Evolutionary conservation across 1,140 invertebrate genomes (phyloP), one percentile per base, ranked within the genome.

Genomic region (Heliothis virescens): DNA sequence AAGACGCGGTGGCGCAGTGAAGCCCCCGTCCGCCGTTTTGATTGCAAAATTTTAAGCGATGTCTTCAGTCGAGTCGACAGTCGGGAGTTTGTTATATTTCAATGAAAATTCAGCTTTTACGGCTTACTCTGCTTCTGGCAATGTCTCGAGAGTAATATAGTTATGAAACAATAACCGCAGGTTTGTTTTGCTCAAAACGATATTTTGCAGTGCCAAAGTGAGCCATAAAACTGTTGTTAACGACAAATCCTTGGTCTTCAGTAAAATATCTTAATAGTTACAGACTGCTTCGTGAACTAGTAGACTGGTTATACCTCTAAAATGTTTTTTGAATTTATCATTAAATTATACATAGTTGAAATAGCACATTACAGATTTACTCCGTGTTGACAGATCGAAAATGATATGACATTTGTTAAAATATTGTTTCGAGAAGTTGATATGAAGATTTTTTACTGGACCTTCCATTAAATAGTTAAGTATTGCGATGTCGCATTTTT

Each of bases 231-330:
- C 88, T 89, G 90, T 88, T 84, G 86, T 87, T 85, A 81, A 83
- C 78, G 75, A 86, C 86, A 88, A 87, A 87, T 88, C 85, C 83
- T 88, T 87, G 85, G 86, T 92, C 88, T 88, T 92, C 91, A 92
- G 84, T 90, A 89, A 92, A 90, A 89, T 87, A 89, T 89, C 88
- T 89, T 91, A 88, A 90, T 91, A 89, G 84, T 85, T 84, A 92
- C 92, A 93, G 93, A 94, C 93, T 94, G 93, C 91, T 92, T 88
- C 83, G 89, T 90, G 82, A 93, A 93, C 88, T 92, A 79, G 87
- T 94, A 94, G 93, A 94, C 92, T 94, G 92, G 91, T 93, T 91
- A 85, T 93, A 93, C 90, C 91, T 92, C 87, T 89, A 84, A 91
- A 90, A 88, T 82, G 79, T 88, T 91, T 90, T 90, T 88, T 89